Percentiles rank a stretch among this genome's conserved stretches.
These are phyloP conservation scores for Druon quercuslanigerum DNA, from an alignment of 1,140 invertebrate species.

Conservation along the genomic window DNA sequence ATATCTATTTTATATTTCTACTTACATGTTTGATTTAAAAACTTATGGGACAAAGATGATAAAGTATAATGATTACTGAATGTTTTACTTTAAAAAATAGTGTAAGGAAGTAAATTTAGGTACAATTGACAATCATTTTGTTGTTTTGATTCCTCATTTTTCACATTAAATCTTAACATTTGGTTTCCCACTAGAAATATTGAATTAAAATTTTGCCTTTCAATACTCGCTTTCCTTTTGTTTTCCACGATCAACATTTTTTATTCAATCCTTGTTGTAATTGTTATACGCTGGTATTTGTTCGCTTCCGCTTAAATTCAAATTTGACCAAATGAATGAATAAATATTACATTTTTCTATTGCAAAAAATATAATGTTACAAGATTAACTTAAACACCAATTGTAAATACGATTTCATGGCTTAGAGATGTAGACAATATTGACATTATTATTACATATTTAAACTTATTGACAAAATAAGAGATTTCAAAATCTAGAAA, in stretches of 20 bases:
- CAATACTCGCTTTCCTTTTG: not conserved
- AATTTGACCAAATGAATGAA: not conserved
- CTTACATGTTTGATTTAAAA: not conserved
- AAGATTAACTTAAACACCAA: too few relatives aligned
- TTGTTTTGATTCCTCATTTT: not conserved
- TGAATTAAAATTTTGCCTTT: not conserved
- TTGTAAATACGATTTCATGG: too few relatives aligned
- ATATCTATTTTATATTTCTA: slow-evolving; percentile 11
- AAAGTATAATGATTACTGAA: not conserved
- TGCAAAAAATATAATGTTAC: too few relatives aligned
- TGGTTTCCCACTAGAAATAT: not conserved
- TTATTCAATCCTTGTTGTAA: not conserved
- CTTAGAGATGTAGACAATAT: too few relatives aligned
- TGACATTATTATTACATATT: too few relatives aligned
- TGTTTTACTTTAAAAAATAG: not conserved
- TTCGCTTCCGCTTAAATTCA: not conserved
- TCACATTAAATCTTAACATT: not conserved
- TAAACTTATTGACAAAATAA: too few relatives aligned
- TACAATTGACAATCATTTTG: slow-evolving; percentile 5
- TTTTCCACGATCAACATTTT: not conserved
- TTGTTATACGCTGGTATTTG: not conserved
- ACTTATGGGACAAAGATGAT: not conserved
- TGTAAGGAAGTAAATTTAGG: not conserved
- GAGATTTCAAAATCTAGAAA: not conserved
- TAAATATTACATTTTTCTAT: not conserved